Evolutionary conservation across 2,797 vertebrate species (phyloP).

Genomic region (Chaenodraco wilsoni): DNA sequence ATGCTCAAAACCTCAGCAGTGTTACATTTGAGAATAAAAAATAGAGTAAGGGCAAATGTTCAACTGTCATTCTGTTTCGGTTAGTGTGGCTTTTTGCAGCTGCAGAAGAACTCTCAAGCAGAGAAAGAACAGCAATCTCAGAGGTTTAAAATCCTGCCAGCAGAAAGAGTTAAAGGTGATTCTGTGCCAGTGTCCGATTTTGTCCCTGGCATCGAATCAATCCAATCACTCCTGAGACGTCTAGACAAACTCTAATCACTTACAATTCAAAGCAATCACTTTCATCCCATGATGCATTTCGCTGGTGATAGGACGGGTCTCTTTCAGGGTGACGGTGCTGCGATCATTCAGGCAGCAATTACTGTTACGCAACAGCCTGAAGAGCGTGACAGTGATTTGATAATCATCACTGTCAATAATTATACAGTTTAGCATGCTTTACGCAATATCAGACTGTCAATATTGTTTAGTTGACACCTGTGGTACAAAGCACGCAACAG

Average conservation of each 20-base stretch:
- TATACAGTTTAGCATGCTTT: slow-evolving; percentile 33
- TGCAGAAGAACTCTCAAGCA: not conserved
- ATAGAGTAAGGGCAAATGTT: too few relatives aligned
- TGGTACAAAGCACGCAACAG: slow-evolving; percentile 11
- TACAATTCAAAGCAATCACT: slow-evolving; percentile 78
- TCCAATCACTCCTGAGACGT: slow-evolving; percentile 71
- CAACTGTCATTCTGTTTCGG: not conserved
- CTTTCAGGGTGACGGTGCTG: slow-evolving; percentile 57
- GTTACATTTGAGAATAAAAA: too few relatives aligned
- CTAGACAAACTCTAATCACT: slow-evolving; percentile 79
- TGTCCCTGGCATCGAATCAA: slow-evolving; percentile 72
- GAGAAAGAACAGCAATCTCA: slow-evolving; percentile 2
- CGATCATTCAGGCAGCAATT: slow-evolving; percentile 69
- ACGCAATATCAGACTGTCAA: slow-evolving; percentile 27
- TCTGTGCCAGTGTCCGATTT: slow-evolving; percentile 69
- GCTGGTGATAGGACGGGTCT: slow-evolving; percentile 58
- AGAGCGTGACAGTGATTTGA: slow-evolving; percentile 62
- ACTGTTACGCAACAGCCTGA: slow-evolving; percentile 62
- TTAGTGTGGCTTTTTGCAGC: not conserved
- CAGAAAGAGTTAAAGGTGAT: slow-evolving; percentile 50
- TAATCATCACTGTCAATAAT: slow-evolving; percentile 57
- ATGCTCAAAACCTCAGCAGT: too few relatives aligned
- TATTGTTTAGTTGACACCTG: slow-evolving; percentile 27
- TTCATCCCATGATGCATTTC: slow-evolving; percentile 74
- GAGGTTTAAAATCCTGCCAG: slow-evolving; percentile 35